Evolutionary conservation across 2,888 invertebrate genomes (phyloP), one percentile per base, ranked within the genome.

Genomic region (Sarcophaga carnaria): DNA sequence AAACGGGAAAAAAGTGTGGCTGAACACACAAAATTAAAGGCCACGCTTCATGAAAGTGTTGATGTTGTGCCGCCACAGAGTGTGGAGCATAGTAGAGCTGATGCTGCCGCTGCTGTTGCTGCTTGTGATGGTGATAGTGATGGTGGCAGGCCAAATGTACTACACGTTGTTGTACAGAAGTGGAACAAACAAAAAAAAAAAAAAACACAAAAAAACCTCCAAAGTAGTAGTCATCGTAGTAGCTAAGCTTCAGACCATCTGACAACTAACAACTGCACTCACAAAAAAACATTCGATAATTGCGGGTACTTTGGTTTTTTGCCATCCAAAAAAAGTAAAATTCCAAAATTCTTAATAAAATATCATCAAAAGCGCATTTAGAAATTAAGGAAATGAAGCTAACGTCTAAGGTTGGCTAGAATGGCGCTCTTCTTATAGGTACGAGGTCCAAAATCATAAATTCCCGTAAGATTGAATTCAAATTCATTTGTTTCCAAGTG

Each of bases 11-110:
- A 80, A 88, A 89, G 89, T 89, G 89, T 89, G 88, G 89, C 89
- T 86, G 87, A 88, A 88, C 83, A 88, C 87, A 88, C 89, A 88
- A 88, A 89, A 89, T 89, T 88, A 89, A 89, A 89, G 89, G 89
- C 89, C 89, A 89, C 89, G 89, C 89, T 89, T 89, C 89, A 88
- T 88, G 88, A 89, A 89, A 89, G 89, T 89, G 89, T 89, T 89
- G 88, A 89, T 88, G 88, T 88, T 88, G 77, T 88, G 88, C 89
- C 89, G 89, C 88, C 86, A 86, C 72, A 81, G 79, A 86, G 69
- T 14, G 12, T 14, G 22, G 62, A 62, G 62, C 88, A 83, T 87
- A 85, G 87, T 84, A 88, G 87, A 87, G 88, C 87, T 88, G 87
- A 85, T 84, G 87, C 6, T 37, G 27, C 27, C 3, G 37, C 6